phyloP scores from a whole-genome alignment of 2,888 invertebrate species.

The Melieria crassipennis region DNA sequence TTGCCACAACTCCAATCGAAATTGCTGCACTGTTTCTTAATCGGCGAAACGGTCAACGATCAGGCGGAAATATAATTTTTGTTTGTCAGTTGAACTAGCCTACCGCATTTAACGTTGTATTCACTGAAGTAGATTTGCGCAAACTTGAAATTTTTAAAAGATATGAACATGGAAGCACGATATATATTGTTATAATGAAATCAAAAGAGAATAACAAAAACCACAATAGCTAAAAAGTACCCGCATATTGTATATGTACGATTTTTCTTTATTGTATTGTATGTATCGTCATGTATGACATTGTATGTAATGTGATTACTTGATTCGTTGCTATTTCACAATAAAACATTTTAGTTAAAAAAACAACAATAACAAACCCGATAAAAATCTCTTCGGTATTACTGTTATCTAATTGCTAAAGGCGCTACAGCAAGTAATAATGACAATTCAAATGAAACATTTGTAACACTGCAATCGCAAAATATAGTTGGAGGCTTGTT shows the following conservation, averaged over 20 bases:
- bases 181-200: not conserved
- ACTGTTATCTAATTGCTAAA: conserved; percentile 1
- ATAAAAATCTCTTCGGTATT: not conserved
- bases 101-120: no score
- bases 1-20: no score
- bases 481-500: no score
- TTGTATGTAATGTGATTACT: conserved; percentile 16
- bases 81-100: no score
- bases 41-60: no score
- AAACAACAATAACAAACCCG: conserved; percentile 3
- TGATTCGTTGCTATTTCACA: conserved; percentile 25
- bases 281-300: not conserved
- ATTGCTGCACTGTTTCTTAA: no score
- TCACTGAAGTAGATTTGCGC: no score
- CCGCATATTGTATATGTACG: not conserved
- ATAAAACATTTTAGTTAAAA: conserved; percentile 18
- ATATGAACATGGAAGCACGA: not conserved
- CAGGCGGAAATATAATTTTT: no score
- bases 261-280: conserved; percentile 11
- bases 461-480: no score
- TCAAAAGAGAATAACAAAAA: no score
- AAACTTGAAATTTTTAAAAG: not conserved
- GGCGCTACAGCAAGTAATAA: not conserved
- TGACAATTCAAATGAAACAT: no score
- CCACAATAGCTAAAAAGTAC: no score